Conservation (phyloP, 2,113 vertebrate genomes). For the Cynoglossus semilaevis region DNA sequence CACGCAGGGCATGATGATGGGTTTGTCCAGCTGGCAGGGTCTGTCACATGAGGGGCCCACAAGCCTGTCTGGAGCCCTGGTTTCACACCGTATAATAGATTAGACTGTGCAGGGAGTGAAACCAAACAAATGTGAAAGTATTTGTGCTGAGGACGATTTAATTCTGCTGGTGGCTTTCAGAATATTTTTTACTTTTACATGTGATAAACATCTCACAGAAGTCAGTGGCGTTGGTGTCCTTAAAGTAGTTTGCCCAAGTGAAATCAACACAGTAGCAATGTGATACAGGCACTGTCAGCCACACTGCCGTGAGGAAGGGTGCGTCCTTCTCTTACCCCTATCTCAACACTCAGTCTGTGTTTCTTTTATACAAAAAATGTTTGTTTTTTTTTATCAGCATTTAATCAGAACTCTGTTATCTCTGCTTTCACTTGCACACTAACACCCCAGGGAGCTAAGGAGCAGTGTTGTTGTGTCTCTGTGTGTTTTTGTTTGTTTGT, state of each 20-base stretch:
- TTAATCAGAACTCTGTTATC: slow-evolving; percentile 42
- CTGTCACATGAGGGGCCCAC: slow-evolving; percentile 43
- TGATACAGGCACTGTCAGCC: slow-evolving; percentile 61
- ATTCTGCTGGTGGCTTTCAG: slow-evolving; percentile 13
- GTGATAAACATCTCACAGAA: slow-evolving; percentile 51
- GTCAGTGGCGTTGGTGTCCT: slow-evolving; percentile 45
- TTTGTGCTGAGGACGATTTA: slow-evolving; percentile 9
- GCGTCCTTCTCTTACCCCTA: slow-evolving; percentile 45
- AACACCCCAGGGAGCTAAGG: slow-evolving; percentile 11
- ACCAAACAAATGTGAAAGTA: slow-evolving; percentile 59
- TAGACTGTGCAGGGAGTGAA: slow-evolving; percentile 29
- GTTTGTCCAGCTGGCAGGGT: slow-evolving; percentile 66
- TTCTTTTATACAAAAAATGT: slow-evolving; percentile 21
- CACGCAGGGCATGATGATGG: slow-evolving; percentile 43
- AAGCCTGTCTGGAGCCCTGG: slow-evolving; percentile 43
- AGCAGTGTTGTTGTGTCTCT: background rate
- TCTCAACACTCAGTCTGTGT: slow-evolving; percentile 13
- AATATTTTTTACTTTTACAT: slow-evolving; percentile 41
- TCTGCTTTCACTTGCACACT: slow-evolving; percentile 34
- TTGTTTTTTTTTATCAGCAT: slow-evolving; percentile 38
- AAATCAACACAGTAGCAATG: slow-evolving; percentile 53
- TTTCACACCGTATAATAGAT: slow-evolving; percentile 55
- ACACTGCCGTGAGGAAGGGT: slow-evolving; percentile 68
- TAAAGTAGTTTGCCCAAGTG: slow-evolving; percentile 50
- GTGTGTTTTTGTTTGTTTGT: slow-evolving; percentile 1